Evolutionary conservation across 2,797 vertebrate genomes (phyloP), one percentile per base, ranked within the genome.

Genomic region (Trachops cirrhosus): DNA sequence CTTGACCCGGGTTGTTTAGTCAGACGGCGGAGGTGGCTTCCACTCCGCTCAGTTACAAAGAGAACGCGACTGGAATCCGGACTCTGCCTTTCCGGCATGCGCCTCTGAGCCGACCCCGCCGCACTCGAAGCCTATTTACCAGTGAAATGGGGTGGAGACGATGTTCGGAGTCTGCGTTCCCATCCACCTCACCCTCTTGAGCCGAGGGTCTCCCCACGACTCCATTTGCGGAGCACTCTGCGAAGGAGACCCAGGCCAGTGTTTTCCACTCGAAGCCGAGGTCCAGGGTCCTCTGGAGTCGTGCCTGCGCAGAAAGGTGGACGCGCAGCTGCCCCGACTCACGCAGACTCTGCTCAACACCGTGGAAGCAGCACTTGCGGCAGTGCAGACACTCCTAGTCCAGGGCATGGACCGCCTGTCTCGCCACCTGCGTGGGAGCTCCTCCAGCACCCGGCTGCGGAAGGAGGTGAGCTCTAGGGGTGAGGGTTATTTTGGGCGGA

Each of bases 211-310:
- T 5, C 34, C 5, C 67, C 15, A 41, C 6, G 24, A 84, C 5
- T 3, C 22, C 12, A 26, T 54, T 34, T 26, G 18, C 2, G 18
- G 32, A 48, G 19, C 54, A 7, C 34, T 26, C 50, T 12, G 71
- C 15, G 9, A 32, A 84, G 68, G 50, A 32, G 83, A 88, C 48
- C 52, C 78, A 86, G 41, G 46, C 52, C n/a, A 8, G 9, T 52
- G 67, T 79, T 67, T 80, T 22, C 67, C 70, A 24, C 77, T 52
- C 18, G 1, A 89, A 98, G 97, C n/a, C 1, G 22, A 93, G 1
- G n/a, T 98, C 80, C 95, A 82, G 89, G 95, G 24, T 22, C 62
- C 89, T 9, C 89, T 97, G 2, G 96, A 97, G 48, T 70, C 54
- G 2, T 97, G 95, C 57, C 92, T 97, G 64, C n/a, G 32, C 26